Evolutionary conservation across 2,888 invertebrate genomes (phyloP).

Genomic region (Pseudanteris insignis): DNA sequence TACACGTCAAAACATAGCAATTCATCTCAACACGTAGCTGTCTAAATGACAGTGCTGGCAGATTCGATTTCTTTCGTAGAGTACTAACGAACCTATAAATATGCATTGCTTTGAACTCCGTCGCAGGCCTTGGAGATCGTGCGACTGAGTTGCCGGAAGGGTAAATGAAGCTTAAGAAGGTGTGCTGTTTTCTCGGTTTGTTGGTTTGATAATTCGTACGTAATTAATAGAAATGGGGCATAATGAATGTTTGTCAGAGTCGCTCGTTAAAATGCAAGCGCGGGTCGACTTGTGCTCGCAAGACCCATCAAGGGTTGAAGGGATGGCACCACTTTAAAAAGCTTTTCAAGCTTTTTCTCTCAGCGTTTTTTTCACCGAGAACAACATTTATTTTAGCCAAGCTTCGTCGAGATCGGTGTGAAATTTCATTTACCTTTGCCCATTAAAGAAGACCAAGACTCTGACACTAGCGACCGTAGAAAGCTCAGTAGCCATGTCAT

Average conservation of each 20-base stretch:
- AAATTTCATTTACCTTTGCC: conserved; percentile 59
- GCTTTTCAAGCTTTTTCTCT: conserved; percentile 36
- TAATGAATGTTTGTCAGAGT: conserved; percentile 21
- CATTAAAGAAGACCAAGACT: conserved; percentile 53
- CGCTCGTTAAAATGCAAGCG: conserved; percentile 11
- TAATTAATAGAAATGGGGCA: conserved; percentile 38
- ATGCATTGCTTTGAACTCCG: conserved; percentile 53
- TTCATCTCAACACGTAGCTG: conserved; percentile 26
- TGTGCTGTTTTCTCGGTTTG: conserved; percentile 30
- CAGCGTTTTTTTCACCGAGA: conserved; percentile 21
- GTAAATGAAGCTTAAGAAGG: conserved; percentile 35
- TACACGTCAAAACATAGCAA: conserved; percentile 20
- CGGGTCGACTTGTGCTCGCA: conserved; percentile 8
- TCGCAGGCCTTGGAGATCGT: conserved; percentile 45
- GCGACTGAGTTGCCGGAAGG: conserved; percentile 53
- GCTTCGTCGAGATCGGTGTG: conserved; percentile 52
- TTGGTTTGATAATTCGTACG: conserved; percentile 39
- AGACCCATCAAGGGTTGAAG: conserved; percentile 3
- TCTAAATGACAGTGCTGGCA: conserved; percentile 22
- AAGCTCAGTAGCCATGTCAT: conserved; percentile 55
- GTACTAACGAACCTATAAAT: conserved; percentile 55
- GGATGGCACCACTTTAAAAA: conserved; percentile 23
- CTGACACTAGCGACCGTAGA: conserved; percentile 48
- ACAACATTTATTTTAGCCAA: conserved; percentile 55
- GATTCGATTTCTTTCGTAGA: conserved; percentile 35